Percentiles rank a stretch among this genome's conserved stretches.
These are phyloP conservation scores for Rhinella marina DNA, from an alignment of 2,797 vertebrate species.

Conservation along the genomic window DNA sequence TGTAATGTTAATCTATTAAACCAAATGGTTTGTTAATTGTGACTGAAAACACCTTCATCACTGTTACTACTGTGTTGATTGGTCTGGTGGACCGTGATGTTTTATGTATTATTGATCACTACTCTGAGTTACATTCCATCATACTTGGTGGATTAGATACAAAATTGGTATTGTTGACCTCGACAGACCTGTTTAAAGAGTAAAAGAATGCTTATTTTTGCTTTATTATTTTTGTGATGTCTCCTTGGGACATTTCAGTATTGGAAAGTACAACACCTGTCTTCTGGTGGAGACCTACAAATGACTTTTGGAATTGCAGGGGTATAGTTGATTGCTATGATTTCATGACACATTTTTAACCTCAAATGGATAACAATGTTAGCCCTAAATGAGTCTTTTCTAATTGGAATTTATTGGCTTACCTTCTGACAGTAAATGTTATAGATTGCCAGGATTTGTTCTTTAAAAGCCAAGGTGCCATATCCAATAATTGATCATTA, in stretches of 20 bases:
- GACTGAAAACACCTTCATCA: constrained; percentile 25
- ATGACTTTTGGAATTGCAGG: constrained; percentile 57
- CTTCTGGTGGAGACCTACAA: constrained; percentile 51
- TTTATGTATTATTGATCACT: constrained; percentile 5
- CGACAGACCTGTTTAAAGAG: background rate
- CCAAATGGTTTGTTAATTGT: background rate
- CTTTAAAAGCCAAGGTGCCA: constrained; percentile 53
- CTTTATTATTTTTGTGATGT: constrained; percentile 16
- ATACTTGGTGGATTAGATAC: constrained; percentile 1
- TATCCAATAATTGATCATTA: constrained; percentile 61
- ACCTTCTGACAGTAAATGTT: constrained; percentile 62
- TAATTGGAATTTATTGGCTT: constrained; percentile 62
- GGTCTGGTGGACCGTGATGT: background rate
- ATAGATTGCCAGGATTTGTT: constrained; percentile 52
- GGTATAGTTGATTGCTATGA: constrained; percentile 56
- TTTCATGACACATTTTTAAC: constrained; percentile 61
- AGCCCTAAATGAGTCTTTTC: constrained; percentile 58
- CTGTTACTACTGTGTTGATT: constrained; percentile 10
- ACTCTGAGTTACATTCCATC: constrained; percentile 17
- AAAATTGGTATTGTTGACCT: constrained; percentile 15
- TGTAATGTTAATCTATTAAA: background rate
- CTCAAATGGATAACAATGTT: constrained; percentile 61
- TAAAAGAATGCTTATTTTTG: background rate
- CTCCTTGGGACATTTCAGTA: background rate
- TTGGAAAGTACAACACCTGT: constrained; percentile 46